These are phyloP conservation scores for Misgurnus anguillicaudatus DNA, from an alignment of 2,113 vertebrate genomes.

Conservation along the genomic window DNA sequence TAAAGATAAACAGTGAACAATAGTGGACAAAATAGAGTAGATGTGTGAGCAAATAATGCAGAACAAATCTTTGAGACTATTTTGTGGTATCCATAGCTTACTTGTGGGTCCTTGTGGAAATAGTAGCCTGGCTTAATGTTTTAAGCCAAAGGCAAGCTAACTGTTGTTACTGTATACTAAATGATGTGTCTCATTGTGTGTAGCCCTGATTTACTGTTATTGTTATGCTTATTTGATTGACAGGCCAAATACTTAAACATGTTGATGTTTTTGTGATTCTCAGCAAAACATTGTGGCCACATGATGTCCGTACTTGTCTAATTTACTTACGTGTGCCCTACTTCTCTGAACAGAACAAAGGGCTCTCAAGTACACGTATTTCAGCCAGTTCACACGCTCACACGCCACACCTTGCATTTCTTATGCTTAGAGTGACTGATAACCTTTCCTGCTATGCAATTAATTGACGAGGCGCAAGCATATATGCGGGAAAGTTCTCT, in stretches of 20 bases:
- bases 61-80: no score
- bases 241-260: not conserved
- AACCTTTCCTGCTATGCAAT: no score
- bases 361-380: no score
- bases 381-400: no score
- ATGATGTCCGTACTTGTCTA: constrained; percentile 1
- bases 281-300: not conserved
- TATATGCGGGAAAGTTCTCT: no score
- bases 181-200: not conserved
- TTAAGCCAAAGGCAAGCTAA: not conserved
- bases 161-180: not conserved
- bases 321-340: constrained; percentile 16
- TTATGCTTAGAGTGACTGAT: no score
- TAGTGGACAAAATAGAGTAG: not conserved
- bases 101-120: not conserved
- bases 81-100: no score
- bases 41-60: not conserved
- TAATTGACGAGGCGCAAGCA: no score
- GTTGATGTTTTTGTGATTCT: not conserved
- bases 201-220: constrained; percentile 1
- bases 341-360: not conserved
- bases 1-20: not conserved
- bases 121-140: not conserved
- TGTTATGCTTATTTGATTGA: constrained; percentile 4
- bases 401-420: no score